Evolutionary conservation across 2,113 vertebrate species (phyloP).

Genomic region (Paramisgurnus dabryanus): DNA sequence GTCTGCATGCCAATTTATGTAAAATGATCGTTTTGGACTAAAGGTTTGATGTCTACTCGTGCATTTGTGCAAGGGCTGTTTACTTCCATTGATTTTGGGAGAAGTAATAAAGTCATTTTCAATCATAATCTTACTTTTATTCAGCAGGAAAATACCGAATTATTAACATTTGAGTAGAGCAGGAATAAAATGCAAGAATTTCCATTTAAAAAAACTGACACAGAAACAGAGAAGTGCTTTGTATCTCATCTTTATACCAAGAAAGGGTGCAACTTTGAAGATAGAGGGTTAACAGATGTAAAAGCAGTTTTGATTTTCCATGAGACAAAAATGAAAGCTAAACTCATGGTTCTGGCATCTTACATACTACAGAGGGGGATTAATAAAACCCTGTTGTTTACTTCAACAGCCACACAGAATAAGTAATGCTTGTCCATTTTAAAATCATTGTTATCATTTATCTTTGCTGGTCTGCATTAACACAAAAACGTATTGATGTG

Average conservation of each 20-base stretch:
- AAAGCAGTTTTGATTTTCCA: slow-evolving; percentile 39
- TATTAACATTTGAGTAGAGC: neutral
- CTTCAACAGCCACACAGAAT: slow-evolving; percentile 18
- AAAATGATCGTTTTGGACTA: slow-evolving; percentile 59
- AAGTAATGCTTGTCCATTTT: slow-evolving; percentile 1
- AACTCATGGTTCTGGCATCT: neutral
- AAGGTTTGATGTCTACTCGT: slow-evolving; percentile 66
- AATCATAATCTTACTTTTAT: neutral
- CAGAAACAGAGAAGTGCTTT: slow-evolving; percentile 20
- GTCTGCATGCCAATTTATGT: slow-evolving; percentile 77
- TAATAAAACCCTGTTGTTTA: slow-evolving; percentile 1
- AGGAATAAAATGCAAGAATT: neutral
- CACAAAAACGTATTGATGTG: neutral
- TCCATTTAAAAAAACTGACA: neutral
- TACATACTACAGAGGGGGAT: neutral
- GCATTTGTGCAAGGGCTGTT: slow-evolving; percentile 78
- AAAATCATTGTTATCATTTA: neutral
- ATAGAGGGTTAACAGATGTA: slow-evolving; percentile 36
- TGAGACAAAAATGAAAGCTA: slow-evolving; percentile 5
- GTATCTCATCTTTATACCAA: slow-evolving; percentile 53
- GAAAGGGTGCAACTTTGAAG: slow-evolving; percentile 45
- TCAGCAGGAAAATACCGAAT: neutral
- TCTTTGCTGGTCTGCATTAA: slow-evolving; percentile 1
- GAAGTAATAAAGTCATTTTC: slow-evolving; percentile 58
- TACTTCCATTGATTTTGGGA: slow-evolving; percentile 65